Conservation (phyloP, 2,113 vertebrate species). For the Bos indicus region DNA sequence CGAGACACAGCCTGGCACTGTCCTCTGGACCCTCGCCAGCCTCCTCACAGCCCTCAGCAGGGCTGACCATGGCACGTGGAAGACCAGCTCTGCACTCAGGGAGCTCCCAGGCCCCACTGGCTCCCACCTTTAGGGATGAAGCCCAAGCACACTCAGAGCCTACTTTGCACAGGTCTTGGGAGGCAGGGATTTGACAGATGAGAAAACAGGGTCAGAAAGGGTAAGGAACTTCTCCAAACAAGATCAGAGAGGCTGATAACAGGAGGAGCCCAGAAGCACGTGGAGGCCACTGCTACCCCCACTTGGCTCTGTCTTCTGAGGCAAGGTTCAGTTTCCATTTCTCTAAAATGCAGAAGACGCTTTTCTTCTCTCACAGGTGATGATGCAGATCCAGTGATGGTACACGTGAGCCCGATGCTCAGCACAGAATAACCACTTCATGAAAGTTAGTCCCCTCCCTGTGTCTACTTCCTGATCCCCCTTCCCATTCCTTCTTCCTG, state of each 20-base stretch:
- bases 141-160: not conserved
- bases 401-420: not conserved
- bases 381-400: not conserved
- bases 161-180: not conserved
- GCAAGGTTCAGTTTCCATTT: not conserved
- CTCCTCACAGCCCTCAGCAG: not conserved
- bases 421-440: not conserved
- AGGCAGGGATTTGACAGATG: not conserved
- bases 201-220: not conserved
- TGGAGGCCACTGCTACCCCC: not conserved
- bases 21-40: not conserved
- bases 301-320: not conserved
- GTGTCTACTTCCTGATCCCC: not conserved
- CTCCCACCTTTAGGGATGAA: not conserved
- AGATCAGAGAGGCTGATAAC: not conserved
- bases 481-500: not conserved
- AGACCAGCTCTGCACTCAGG: not conserved
- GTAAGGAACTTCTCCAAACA: not conserved
- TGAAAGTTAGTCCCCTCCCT: not conserved
- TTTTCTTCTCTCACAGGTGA: not conserved
- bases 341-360: not conserved
- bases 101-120: not conserved
- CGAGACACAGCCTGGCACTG: rapidly evolving
- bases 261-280: not conserved
- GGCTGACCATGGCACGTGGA: rapidly evolving